Evolutionary conservation across 2,797 vertebrate species (phyloP).

Genomic region (Liasis olivaceus): DNA sequence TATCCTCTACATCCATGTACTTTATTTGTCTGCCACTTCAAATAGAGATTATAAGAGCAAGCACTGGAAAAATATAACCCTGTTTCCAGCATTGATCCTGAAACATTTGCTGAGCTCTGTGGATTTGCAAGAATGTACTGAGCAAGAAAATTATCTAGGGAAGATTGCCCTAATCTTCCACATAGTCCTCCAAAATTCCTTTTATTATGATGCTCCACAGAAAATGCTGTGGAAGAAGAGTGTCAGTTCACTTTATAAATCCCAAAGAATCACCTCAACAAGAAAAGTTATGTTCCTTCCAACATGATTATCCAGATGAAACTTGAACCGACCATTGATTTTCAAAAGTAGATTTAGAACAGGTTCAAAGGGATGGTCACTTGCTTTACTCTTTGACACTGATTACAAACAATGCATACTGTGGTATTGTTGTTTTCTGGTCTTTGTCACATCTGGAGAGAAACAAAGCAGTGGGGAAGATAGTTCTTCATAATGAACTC

Average conservation of each 20-base stretch:
- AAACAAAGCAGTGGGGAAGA: background rate
- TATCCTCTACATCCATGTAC: background rate
- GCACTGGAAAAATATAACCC: background rate
- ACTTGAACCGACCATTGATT: background rate
- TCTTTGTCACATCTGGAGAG: background rate
- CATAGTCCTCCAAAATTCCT: background rate
- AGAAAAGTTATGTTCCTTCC: background rate
- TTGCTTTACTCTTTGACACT: background rate
- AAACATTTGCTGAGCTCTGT: background rate
- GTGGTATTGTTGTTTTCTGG: background rate
- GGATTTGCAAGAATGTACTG: background rate
- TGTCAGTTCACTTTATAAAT: background rate
- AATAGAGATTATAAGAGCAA: constrained; percentile 18
- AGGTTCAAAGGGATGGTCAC: background rate
- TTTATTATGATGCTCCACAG: background rate
- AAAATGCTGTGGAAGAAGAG: background rate
- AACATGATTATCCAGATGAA: background rate
- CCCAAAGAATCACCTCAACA: background rate
- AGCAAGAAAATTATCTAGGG: background rate
- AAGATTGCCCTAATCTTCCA: background rate
- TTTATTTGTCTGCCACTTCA: constrained; percentile 11
- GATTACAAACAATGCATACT: background rate
- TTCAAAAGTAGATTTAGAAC: background rate
- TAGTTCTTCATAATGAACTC: background rate
- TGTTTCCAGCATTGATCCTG: background rate